A percentile compares a stretch with the other conserved stretches of the same genome.
These are phyloP conservation scores for Ephialtes manifestator DNA, from an alignment of 2,888 invertebrate genomes.

Conservation along the genomic window DNA sequence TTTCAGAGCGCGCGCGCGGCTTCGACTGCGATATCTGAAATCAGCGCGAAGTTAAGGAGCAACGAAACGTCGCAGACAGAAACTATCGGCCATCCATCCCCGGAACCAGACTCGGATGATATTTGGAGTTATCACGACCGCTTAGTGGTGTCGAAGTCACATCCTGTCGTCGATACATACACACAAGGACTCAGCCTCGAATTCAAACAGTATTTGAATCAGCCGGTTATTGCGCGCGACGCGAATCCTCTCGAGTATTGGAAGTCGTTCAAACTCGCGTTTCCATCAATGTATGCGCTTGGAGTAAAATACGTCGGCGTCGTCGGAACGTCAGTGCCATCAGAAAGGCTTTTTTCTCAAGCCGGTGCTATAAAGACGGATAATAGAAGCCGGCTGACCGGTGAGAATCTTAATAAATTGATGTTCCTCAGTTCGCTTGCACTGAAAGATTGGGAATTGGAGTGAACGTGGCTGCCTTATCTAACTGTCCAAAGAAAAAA, in stretches of 20 bases:
- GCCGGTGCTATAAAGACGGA: constrained; percentile 63
- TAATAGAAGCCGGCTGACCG: constrained; percentile 52
- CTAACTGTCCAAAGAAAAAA: not conserved
- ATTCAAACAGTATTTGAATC: constrained; percentile 46
- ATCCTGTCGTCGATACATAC: not conserved
- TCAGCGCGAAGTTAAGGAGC: not conserved
- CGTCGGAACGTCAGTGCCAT: constrained; percentile 63
- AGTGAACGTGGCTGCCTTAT: not conserved
- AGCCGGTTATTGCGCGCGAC: constrained; percentile 42
- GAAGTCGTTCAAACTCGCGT: constrained; percentile 54
- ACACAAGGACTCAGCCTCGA: constrained; percentile 32
- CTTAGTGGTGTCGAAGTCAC: constrained; percentile 23
- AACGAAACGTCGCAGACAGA: not conserved
- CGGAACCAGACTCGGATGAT: constrained; percentile 26
- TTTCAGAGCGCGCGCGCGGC: too few relatives aligned
- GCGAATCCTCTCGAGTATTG: constrained; percentile 60
- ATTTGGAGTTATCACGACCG: constrained; percentile 56
- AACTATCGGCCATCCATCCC: not conserved
- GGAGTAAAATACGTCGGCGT: constrained; percentile 51
- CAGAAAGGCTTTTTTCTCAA: constrained; percentile 67
- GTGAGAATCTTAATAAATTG: constrained; percentile 45
- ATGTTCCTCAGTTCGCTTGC: constrained; percentile 36
- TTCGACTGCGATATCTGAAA: too few relatives aligned
- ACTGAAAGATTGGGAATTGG: constrained; percentile 42
- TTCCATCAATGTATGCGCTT: constrained; percentile 55